These are phyloP conservation scores for Neosilurus hyrtlii DNA, from an alignment of 2,797 vertebrate species.

Conservation along the genomic window DNA sequence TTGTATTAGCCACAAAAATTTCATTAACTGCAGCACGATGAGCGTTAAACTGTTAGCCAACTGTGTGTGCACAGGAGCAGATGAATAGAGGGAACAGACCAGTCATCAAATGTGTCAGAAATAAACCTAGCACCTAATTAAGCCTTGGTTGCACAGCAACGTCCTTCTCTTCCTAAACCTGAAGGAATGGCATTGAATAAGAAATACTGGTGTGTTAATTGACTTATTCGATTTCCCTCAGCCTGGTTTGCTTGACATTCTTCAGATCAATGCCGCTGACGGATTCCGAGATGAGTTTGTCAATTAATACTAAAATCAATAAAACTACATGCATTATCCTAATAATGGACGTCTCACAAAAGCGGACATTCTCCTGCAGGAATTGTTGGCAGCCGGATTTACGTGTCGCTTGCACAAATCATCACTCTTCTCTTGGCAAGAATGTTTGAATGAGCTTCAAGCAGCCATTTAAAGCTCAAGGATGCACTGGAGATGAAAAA, in stretches of 20 bases:
- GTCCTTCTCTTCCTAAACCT: constrained; percentile 33
- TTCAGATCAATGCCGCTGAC: constrained; percentile 46
- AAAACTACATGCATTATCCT: constrained; percentile 34
- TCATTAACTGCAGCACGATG: constrained; percentile 37
- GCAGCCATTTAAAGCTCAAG: constrained; percentile 16
- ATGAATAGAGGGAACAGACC: constrained; percentile 37
- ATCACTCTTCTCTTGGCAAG: constrained; percentile 13
- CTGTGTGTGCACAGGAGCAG: constrained; percentile 33
- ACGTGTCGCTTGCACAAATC: constrained; percentile 18
- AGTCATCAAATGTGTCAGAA: constrained; percentile 43
- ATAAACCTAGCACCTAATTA: constrained; percentile 49
- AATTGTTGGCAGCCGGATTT: constrained; percentile 14
- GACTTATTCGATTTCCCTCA: constrained; percentile 48
- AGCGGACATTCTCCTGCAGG: constrained; percentile 24
- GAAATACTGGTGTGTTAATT: constrained; percentile 48
- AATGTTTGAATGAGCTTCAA: constrained; percentile 14
- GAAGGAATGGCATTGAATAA: constrained; percentile 24
- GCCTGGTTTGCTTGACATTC: constrained; percentile 38
- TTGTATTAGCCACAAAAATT: constrained; percentile 45
- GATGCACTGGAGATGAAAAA: background rate
- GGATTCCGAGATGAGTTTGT: constrained; percentile 37
- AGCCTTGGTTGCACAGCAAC: constrained; percentile 46
- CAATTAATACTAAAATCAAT: constrained; percentile 51
- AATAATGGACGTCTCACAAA: constrained; percentile 35
- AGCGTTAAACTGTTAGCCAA: constrained; percentile 41